Base-by-base conservation (phyloP, 1,140 invertebrate genomes). In the Phortica variegata region DNA sequence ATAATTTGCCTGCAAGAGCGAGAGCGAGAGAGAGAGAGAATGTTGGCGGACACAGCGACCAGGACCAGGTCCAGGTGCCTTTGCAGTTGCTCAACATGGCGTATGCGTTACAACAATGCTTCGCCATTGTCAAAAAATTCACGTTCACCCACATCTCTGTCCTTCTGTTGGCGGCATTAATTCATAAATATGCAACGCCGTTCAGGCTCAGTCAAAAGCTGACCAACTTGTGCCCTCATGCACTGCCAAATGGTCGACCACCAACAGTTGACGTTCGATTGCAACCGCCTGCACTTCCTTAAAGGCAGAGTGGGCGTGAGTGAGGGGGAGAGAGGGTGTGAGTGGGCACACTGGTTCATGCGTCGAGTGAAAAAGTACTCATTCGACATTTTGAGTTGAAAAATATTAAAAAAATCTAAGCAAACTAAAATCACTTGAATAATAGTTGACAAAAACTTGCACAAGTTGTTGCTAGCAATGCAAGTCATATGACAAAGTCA, bases 101-200 rank as follows among this genome's bases (percentile, higher is more conserved):
- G 5, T 5, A 6, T 10, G 23, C 23, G 23, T 6, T 10, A 10
- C 5, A 26, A 26, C 5, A 5, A 10, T 26, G 10, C 23, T n/a
- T n/a, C n/a, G n/a, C 5, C 23, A 10, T 26, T 26, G 23, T 26
- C 23, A 43, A 43, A 43, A 21, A 10, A 6, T n/a, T 23, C 9
- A 17, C 36, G 34, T 13, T 3, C 8, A 7, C 15, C 3, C 7
- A 6, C 40, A n/a, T n/a, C n/a, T n/a, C n/a, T n/a, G n/a, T n/a
- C n/a, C n/a, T n/a, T 3, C 10, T 43, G 32, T 43, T 43, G 31
- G 19, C 16, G 29, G 29, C 21, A 5, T 36, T 13, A 29, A 19
- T 19, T 12, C 43, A 44, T 44, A 44, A 44, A 44, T 44, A 44
- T 44, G 43, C 43, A 44, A 44, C 31, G 34, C 6, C 31, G 33